Evolutionary conservation across 2,888 invertebrate species (phyloP).

Genomic region (Leucoma salicis): DNA sequence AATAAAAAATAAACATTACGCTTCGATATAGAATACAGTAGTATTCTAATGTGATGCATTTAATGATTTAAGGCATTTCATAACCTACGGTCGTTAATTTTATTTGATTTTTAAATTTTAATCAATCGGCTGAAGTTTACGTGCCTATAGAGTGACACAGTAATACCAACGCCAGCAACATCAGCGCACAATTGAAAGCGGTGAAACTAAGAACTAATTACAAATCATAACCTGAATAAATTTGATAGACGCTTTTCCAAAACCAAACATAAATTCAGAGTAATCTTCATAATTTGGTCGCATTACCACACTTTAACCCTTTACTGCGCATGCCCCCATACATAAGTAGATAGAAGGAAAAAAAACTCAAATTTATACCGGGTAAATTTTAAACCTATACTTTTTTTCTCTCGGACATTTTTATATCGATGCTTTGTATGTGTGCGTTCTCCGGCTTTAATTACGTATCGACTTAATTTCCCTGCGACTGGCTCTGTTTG

Average conservation of each 20-base stretch:
- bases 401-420: conserved; percentile 78
- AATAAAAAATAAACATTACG: too few relatives aligned
- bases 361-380: conserved; percentile 83
- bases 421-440: conserved; percentile 79
- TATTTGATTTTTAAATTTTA: too few relatives aligned
- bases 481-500: conserved; percentile 61
- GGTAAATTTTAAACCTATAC: conserved; percentile 82
- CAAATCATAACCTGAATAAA: conserved; percentile 38
- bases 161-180: conserved; percentile 31
- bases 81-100: too few relatives aligned
- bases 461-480: conserved; percentile 83
- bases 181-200: conserved; percentile 46
- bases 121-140: too few relatives aligned
- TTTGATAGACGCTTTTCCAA: conserved; percentile 14
- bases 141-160: conserved; percentile 9
- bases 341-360: conserved; percentile 77
- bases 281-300: conserved; percentile 26
- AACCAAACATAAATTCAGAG: conserved; percentile 3
- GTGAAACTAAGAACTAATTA: conserved; percentile 54
- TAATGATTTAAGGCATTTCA: too few relatives aligned
- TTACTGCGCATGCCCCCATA: conserved; percentile 80
- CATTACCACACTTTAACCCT: conserved; percentile 61
- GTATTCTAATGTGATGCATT: too few relatives aligned
- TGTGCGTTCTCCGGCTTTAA: conserved; percentile 78
- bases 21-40: too few relatives aligned